Percentiles rank a stretch among this genome's conserved stretches.
Evolutionary conservation across 1,140 invertebrate genomes (phyloP).

Genomic region (Marisa cornuarietis): DNA sequence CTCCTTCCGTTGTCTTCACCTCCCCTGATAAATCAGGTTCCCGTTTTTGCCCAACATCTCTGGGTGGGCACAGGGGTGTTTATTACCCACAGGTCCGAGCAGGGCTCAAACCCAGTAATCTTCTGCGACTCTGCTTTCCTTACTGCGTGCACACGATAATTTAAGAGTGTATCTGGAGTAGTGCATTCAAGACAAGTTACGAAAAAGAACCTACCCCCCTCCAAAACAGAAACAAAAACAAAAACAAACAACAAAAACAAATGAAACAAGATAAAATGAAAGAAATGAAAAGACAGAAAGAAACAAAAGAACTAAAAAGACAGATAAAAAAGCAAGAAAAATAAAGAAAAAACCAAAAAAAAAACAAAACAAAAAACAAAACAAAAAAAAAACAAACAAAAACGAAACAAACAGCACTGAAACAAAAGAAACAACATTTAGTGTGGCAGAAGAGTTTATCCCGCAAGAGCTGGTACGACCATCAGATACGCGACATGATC

Average conservation of each 20-base stretch:
- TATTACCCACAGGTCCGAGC: too few relatives aligned
- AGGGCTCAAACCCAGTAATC: too few relatives aligned
- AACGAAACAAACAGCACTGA: not conserved
- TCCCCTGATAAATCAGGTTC: too few relatives aligned
- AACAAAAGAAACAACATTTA: not conserved
- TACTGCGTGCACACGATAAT: not conserved
- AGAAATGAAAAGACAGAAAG: slow-evolving; percentile 9
- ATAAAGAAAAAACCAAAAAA: not conserved
- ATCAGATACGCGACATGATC: not conserved
- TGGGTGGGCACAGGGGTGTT: too few relatives aligned
- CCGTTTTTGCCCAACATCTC: too few relatives aligned
- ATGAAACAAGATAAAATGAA: not conserved
- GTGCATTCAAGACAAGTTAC: not conserved
- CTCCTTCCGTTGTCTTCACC: too few relatives aligned
- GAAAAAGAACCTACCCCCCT: too few relatives aligned
- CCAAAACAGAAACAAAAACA: too few relatives aligned
- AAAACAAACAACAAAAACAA: not conserved
- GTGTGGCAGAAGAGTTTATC: not conserved
- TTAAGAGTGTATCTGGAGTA: not conserved
- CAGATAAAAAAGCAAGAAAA: not conserved
- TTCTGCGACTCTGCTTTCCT: too few relatives aligned
- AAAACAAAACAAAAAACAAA: not conserved
- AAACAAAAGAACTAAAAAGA: slow-evolving; percentile 1
- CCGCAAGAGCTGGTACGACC: not conserved
- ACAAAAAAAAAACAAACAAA: not conserved